Base-by-base conservation (phyloP, 1,140 invertebrate genomes). In the Drosophila cardini region DNA sequence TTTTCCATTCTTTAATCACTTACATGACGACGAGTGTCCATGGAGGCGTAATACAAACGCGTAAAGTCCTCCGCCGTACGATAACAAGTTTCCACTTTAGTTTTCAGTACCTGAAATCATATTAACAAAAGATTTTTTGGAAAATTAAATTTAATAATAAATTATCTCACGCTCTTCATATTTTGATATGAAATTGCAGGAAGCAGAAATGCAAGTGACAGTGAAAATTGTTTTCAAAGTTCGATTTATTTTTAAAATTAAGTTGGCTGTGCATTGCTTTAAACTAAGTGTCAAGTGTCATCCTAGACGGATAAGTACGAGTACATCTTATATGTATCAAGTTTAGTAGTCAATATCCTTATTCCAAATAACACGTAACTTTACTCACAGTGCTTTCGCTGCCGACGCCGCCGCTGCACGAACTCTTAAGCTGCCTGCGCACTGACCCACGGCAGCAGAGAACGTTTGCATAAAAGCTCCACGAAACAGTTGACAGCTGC, bases 1-100 rank as follows among this genome's bases (percentile, higher is more conserved):
- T 11, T 30, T 45, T 57, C 30, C n/a, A n/a, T n/a, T 63, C 57
- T 53, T 48, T 8, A 9, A 1, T 10, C 26, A 94, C 94, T 94
- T 93, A 97, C 95, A 93, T 97, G 96, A 92, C 96, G 93, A 65
- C 95, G 94, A 84, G 96, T 97, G 85, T 97, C 96, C 50, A 97
- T 92, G 85, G 94, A 95, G 82, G 97, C 96, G 91, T 97, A 97
- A 92, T 96, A 97, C 2, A 97, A 91, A 91, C 96, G 96, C 10
- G 95, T 96, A 81, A 98, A 97, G 82, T 97, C 95, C 91, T 97
- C 95, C 0, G 95, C 96, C n/a, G 95, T 96, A 77, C 94, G 93
- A 78, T 95, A 95, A 32, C 96, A 96, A 82, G 95, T 94, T 63
- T 97, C 96, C 46, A 96, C 93, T 92, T 96, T 96, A 4, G 9